Percentiles rank a stretch among this genome's conserved stretches.
Evolutionary conservation across 2,113 vertebrate species (phyloP).

Genomic region (Epinephelus cyanopodus): DNA sequence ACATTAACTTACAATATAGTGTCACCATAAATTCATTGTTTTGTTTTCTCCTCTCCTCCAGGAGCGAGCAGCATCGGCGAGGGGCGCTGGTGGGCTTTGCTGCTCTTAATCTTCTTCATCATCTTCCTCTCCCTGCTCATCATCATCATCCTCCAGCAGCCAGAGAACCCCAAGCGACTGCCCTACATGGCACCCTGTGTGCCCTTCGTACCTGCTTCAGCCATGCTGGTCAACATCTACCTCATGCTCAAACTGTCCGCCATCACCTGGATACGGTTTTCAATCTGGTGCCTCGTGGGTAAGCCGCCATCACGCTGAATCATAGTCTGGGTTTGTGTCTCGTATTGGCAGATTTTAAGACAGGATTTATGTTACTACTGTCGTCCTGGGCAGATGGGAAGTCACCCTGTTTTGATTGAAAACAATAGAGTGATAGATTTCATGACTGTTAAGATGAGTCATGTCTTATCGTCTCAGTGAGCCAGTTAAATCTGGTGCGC

Average conservation of each 20-base stretch:
- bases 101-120: conserved; percentile 85
- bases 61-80: conserved; percentile 87
- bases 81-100: conserved; percentile 94
- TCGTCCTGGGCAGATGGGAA: conserved; percentile 6
- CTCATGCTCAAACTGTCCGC: conserved; percentile 99
- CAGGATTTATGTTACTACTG: background rate
- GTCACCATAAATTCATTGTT: background rate
- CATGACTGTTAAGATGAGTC: background rate
- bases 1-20: no score
- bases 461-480: background rate
- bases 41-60: conserved; percentile 16
- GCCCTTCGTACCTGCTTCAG: conserved; percentile 94
- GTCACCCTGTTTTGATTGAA: background rate
- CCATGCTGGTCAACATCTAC: conserved; percentile 99
- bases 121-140: conserved; percentile 82
- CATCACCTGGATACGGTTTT: conserved; percentile 98
- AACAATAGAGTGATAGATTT: conserved; percentile 17
- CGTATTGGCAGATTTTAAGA: background rate
- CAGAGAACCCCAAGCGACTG: conserved; percentile 96
- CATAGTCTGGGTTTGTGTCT: background rate
- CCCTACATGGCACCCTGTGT: conserved; percentile 99
- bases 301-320: conserved; percentile 59
- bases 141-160: conserved; percentile 95
- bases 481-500: background rate
- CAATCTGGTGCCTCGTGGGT: conserved; percentile 97